A percentile compares a stretch with the other conserved stretches of the same genome.
These are phyloP conservation scores for Chlorodrepanis virens DNA, from an alignment of 2,113 vertebrate species.

Conservation along the genomic window DNA sequence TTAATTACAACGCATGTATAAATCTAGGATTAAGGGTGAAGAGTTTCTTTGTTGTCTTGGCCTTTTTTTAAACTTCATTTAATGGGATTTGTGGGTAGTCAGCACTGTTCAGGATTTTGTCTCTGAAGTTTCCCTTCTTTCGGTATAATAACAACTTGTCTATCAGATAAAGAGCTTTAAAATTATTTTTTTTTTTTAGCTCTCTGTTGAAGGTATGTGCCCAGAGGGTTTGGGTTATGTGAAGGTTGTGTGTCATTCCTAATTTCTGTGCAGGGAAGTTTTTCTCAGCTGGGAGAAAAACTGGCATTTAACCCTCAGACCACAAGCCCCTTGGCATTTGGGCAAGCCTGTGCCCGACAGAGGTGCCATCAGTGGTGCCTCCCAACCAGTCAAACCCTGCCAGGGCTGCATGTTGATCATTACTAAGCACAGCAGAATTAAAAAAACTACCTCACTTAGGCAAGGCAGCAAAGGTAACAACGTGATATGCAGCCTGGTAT, in stretches of 20 bases:
- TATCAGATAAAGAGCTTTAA: constrained; percentile 32
- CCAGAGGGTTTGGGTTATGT: neutral
- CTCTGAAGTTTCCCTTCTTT: constrained; percentile 21
- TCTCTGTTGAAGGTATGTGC: constrained; percentile 27
- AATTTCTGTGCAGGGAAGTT: neutral
- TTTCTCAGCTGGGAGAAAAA: neutral
- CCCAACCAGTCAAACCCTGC: neutral
- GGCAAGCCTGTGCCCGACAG: neutral
- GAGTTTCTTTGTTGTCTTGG: constrained; percentile 1
- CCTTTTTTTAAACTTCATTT: neutral
- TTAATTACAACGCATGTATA: constrained; percentile 33
- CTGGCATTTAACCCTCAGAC: neutral
- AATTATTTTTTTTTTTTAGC: neutral
- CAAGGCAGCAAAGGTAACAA: neutral
- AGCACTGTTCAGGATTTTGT: neutral
- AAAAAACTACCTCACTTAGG: neutral
- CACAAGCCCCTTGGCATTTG: neutral
- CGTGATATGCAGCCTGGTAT: constrained; percentile 16
- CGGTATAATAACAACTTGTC: neutral
- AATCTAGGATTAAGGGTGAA: constrained; percentile 39
- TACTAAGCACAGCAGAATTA: constrained; percentile 17
- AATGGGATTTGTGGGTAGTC: constrained; percentile 18
- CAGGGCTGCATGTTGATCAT: neutral
- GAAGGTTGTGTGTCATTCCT: neutral
- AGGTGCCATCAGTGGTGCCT: neutral